A percentile compares a stretch with the other conserved stretches of the same genome.
Conservation (phyloP, 2,113 vertebrate species). For the Vulpes ferrilata region DNA sequence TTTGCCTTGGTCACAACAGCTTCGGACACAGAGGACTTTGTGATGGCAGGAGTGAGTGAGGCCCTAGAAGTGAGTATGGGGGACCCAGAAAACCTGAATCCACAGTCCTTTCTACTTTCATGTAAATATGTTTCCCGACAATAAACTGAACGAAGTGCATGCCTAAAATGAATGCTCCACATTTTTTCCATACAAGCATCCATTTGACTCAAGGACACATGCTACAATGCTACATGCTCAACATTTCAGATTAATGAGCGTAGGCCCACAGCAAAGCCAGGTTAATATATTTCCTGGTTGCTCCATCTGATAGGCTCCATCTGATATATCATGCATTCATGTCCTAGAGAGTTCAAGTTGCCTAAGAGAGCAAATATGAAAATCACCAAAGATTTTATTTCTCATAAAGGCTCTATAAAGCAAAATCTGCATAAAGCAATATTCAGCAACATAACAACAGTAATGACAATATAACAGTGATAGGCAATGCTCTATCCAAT, state of each 20-base stretch:
- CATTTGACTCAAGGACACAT: neutral
- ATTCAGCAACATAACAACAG: constrained; percentile 74
- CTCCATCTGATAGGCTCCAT: neutral
- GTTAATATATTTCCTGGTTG: neutral
- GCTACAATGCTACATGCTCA: neutral
- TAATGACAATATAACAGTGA: constrained; percentile 73
- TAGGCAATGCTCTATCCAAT: constrained; percentile 73
- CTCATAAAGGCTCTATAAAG: constrained; percentile 81
- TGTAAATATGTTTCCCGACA: neutral
- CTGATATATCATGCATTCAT: neutral
- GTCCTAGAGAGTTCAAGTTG: constrained; percentile 16
- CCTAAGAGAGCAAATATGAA: constrained; percentile 54
- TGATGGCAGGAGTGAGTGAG: neutral
- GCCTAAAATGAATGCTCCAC: neutral
- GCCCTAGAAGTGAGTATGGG: neutral
- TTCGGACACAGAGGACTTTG: neutral
- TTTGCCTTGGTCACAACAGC: neutral
- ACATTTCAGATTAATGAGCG: constrained; percentile 42
- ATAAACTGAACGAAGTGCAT: neutral
- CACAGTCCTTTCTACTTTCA: neutral
- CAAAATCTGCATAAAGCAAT: constrained; percentile 76
- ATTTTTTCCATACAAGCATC: neutral
- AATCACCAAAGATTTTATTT: constrained; percentile 66
- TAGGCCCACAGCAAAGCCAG: neutral
- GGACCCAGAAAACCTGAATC: neutral